Evolutionary conservation across 1,140 invertebrate genomes (phyloP).

Genomic region (Thaumetopoea pityocampa): DNA sequence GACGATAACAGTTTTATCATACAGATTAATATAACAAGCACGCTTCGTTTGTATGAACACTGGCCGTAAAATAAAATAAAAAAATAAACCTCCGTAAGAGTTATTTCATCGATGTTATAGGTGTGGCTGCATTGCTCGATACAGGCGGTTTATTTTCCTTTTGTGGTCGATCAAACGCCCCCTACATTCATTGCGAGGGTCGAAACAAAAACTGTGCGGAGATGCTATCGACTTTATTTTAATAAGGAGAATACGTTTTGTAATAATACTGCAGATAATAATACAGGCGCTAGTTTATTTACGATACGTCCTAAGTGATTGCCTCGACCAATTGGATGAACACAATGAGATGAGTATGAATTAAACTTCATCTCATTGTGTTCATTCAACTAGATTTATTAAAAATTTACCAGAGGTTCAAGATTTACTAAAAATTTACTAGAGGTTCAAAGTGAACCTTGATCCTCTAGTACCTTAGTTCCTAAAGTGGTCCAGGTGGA

Average conservation of each 20-base stretch:
- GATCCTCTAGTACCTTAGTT: too few species aligned
- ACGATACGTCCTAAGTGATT: slow-evolving; percentile 31
- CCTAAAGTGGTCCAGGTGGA: too few species aligned
- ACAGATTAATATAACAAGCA: too few species aligned
- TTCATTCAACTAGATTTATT: too few species aligned
- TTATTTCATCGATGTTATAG: slow-evolving; percentile 14
- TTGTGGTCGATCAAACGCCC: slow-evolving; percentile 29
- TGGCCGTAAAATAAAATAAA: not conserved
- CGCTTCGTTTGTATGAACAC: not conserved
- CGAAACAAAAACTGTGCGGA: slow-evolving; percentile 17
- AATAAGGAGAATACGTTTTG: slow-evolving; percentile 34
- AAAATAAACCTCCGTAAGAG: not conserved
- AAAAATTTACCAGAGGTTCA: too few species aligned
- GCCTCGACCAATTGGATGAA: slow-evolving; percentile 28
- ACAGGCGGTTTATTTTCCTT: slow-evolving; percentile 23
- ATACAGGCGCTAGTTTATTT: slow-evolving; percentile 29
- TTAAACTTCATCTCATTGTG: too few species aligned
- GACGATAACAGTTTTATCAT: too few species aligned
- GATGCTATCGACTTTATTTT: slow-evolving; percentile 39
- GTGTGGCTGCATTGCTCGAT: slow-evolving; percentile 12
- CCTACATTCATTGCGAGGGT: slow-evolving; percentile 27
- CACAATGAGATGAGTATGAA: slow-evolving; percentile 35
- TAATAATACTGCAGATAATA: slow-evolving; percentile 32
- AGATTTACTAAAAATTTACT: too few species aligned
- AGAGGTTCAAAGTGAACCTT: too few species aligned